phyloP scores from a whole-genome alignment of 1,140 invertebrate genomes.

The Meloidogyne hapla region DNA sequence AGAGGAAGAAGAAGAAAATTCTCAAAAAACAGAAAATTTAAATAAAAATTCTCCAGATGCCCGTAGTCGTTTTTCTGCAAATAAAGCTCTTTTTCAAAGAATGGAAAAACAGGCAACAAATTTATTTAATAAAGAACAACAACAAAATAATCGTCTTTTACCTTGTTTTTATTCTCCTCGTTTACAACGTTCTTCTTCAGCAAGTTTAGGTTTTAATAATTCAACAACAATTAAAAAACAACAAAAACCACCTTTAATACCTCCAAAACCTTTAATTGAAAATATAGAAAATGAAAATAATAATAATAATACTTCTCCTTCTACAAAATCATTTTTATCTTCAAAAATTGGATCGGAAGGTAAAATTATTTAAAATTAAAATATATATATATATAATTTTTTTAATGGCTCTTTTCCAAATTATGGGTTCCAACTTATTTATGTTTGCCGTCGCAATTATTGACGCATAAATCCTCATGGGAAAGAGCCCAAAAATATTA shows the following conservation, averaged over 20 bases:
- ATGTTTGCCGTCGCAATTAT: too few species aligned
- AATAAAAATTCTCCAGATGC: slow-evolving; percentile 10
- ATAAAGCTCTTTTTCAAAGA: slow-evolving; percentile 38
- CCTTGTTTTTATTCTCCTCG: slow-evolving; percentile 40
- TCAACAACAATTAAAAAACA: neutral
- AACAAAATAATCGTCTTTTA: slow-evolving; percentile 1
- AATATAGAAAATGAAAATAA: slow-evolving; percentile 9
- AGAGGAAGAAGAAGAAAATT: slow-evolving; percentile 12
- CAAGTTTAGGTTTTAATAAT: slow-evolving; percentile 11
- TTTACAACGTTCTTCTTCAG: slow-evolving; percentile 32
- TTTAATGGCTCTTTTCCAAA: too few species aligned
- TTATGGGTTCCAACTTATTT: too few species aligned
- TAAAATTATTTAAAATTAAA: too few species aligned
- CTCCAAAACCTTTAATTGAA: slow-evolving; percentile 27
- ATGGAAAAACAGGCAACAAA: slow-evolving; percentile 18
- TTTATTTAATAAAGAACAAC: slow-evolving; percentile 10
- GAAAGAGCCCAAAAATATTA: too few species aligned
- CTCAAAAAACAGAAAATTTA: neutral
- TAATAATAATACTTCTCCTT: slow-evolving; percentile 7
- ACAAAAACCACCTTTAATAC: slow-evolving; percentile 20
- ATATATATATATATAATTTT: too few species aligned
- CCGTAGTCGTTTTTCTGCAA: slow-evolving; percentile 35
- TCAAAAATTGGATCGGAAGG: neutral
- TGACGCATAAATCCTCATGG: too few species aligned
- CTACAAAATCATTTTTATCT: slow-evolving; percentile 11